Conservation (phyloP, 2,888 invertebrate species). For the Mythimna impura region DNA sequence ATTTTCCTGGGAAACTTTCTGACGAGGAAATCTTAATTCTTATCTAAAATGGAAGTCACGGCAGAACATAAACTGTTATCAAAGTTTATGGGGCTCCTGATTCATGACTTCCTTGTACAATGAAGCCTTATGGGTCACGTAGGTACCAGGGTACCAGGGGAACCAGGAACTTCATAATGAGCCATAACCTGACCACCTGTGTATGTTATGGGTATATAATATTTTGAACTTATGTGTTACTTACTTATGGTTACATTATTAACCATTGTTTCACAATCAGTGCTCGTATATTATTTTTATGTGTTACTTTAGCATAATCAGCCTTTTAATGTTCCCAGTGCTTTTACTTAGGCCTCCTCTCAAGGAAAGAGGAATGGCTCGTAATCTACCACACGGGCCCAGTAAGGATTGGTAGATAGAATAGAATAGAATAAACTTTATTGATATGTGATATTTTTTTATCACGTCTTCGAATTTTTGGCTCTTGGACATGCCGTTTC, state of each 20-base stretch:
- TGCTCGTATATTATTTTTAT: background rate
- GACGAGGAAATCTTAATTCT: conserved; percentile 10
- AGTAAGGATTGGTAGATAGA: no score
- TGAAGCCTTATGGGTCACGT: conserved; percentile 27
- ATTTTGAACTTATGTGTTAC: conserved; percentile 1
- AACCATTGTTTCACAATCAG: background rate
- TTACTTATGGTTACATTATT: no score
- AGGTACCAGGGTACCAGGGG: conserved; percentile 3
- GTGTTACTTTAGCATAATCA: background rate
- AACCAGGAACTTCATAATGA: conserved; percentile 33
- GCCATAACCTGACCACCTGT: background rate
- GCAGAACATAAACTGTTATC: conserved; percentile 50
- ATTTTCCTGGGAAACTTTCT: background rate
- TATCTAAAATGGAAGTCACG: conserved; percentile 40
- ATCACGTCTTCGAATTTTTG: no score
- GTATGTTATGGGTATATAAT: background rate
- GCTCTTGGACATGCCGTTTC: no score
- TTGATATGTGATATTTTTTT: no score
- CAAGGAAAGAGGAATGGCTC: no score
- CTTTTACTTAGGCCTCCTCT: no score
- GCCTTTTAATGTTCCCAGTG: no score
- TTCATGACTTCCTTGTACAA: conserved; percentile 45
- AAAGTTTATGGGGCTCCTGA: conserved; percentile 43
- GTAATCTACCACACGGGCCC: no score
- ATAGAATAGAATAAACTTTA: no score